A percentile compares a stretch with the other conserved stretches of the same genome.
Conservation (phyloP, 2,113 vertebrate species). For the Arvicanthis niloticus region DNA sequence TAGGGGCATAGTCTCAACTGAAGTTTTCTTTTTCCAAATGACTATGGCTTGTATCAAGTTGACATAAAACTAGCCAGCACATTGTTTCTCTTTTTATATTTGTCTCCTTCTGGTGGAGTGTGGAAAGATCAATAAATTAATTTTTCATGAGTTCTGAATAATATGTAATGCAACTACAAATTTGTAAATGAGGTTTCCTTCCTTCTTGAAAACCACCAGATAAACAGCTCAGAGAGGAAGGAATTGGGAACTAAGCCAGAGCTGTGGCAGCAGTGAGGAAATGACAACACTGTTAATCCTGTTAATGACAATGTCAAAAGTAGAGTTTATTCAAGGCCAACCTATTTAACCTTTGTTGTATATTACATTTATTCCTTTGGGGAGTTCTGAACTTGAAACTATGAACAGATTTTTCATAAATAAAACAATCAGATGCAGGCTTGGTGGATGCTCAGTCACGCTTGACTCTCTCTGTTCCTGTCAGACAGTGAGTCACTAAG, state of each 20-base stretch:
- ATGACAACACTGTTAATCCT: neutral
- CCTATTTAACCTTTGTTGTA: neutral
- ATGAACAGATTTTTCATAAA: neutral
- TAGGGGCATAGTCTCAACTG: neutral
- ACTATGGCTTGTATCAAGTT: neutral
- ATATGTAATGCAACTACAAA: neutral
- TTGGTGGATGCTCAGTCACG: neutral
- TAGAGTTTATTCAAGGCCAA: neutral
- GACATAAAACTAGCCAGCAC: neutral
- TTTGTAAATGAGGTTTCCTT: neutral
- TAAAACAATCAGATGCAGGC: neutral
- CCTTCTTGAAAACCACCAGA: neutral
- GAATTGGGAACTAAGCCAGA: neutral
- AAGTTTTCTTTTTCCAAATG: neutral
- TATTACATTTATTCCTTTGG: neutral
- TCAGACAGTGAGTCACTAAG: neutral
- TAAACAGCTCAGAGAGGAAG: neutral
- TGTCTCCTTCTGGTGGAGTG: neutral
- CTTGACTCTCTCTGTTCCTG: neutral
- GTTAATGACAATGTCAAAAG: neutral
- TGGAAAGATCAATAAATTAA: constrained; percentile 24
- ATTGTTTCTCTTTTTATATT: neutral
- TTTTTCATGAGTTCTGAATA: neutral
- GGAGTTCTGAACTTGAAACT: neutral
- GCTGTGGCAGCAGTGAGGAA: neutral